Conservation (phyloP, 2,113 vertebrate species). For the Nothobranchius kuhntae region DNA sequence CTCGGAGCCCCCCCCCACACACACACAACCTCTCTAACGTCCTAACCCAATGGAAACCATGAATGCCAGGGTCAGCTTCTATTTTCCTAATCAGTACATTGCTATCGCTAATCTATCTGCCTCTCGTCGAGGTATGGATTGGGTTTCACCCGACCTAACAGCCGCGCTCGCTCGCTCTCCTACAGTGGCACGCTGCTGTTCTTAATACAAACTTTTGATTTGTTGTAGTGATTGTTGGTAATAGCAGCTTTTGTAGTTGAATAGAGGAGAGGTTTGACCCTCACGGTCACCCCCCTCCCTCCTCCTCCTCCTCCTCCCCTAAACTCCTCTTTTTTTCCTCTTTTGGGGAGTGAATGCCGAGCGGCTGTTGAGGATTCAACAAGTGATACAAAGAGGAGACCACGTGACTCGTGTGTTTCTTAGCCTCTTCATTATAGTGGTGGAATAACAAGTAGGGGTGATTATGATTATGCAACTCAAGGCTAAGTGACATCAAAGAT, state of each 20-base stretch:
- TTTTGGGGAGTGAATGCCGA: slow-evolving; percentile 65
- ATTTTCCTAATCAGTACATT: slow-evolving; percentile 73
- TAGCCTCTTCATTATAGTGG: slow-evolving; percentile 71
- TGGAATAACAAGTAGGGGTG: slow-evolving; percentile 74
- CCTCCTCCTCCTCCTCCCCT: slow-evolving; percentile 30
- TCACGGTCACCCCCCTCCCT: slow-evolving; percentile 38
- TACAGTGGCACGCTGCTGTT: slow-evolving; percentile 58
- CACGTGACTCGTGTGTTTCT: slow-evolving; percentile 76
- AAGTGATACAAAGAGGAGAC: slow-evolving; percentile 77
- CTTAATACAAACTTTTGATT: slow-evolving; percentile 65
- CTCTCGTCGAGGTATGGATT: slow-evolving; percentile 66
- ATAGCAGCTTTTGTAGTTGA: slow-evolving; percentile 72
- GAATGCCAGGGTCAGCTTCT: slow-evolving; percentile 61
- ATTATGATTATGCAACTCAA: slow-evolving; percentile 68
- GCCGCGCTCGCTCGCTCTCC: slow-evolving; percentile 39
- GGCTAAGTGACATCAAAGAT: slow-evolving; percentile 62
- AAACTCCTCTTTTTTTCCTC: slow-evolving; percentile 45
- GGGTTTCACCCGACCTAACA: slow-evolving; percentile 55
- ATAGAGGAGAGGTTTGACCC: slow-evolving; percentile 70
- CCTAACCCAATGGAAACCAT: slow-evolving; percentile 66
- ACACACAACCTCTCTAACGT: background rate
- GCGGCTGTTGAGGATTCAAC: slow-evolving; percentile 77
- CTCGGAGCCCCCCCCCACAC: slow-evolving; percentile 50
- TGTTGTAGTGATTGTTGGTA: slow-evolving; percentile 69
- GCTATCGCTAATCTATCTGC: slow-evolving; percentile 69